Evolutionary conservation across 2,888 invertebrate genomes (phyloP), one percentile per base, ranked within the genome.

Genomic region (Drosophila rellima): DNA sequence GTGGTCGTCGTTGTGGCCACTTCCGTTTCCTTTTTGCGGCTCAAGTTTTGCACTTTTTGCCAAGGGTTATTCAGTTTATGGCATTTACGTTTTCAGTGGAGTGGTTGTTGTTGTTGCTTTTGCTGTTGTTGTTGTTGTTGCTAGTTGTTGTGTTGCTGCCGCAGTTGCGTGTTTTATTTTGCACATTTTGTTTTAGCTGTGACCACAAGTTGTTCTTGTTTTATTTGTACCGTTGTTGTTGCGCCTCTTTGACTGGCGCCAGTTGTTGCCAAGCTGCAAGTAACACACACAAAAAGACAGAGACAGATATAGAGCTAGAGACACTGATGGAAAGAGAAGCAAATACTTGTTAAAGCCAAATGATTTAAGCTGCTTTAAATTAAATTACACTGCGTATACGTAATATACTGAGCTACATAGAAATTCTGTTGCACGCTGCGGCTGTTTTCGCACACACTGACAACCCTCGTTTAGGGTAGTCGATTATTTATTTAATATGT

Each of bases 141-240:
- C 17, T 69, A 51, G 15, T 63, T 31, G 44, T 59, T 48, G 37
- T 59, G 68, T 56, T 69, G 64, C 47, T 67, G 67, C 78, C 80
- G 64, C 78, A 67, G 74, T 70, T 56, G 71, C 83, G 74, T 74
- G 77, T 74, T 84, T 88, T 86, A 80, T 88, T 83, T 73, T 72
- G 67, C 71, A 77, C 88, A 84, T 84, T 77, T 83, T 86, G 72
- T 74, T 69, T 63, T 57, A 44, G 79, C 65, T 69, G n/a, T 51
- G 57, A 74, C 82, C 84, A 73, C 82, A 70, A 54, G 50, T 31
- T 77, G 70, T 54, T 71, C 31, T 45, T 59, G 18, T 55, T 50
- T 23, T 23, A 2, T 23, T 26, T 26, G 26, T 26, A 26, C 8
- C 56, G 60, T 52, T 59, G 37, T 40, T 65, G 26, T 11, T 29